Percentiles rank a stretch among this genome's conserved stretches.
phyloP scores from a whole-genome alignment of 2,888 invertebrate species.

The Pterostichus niger region DNA sequence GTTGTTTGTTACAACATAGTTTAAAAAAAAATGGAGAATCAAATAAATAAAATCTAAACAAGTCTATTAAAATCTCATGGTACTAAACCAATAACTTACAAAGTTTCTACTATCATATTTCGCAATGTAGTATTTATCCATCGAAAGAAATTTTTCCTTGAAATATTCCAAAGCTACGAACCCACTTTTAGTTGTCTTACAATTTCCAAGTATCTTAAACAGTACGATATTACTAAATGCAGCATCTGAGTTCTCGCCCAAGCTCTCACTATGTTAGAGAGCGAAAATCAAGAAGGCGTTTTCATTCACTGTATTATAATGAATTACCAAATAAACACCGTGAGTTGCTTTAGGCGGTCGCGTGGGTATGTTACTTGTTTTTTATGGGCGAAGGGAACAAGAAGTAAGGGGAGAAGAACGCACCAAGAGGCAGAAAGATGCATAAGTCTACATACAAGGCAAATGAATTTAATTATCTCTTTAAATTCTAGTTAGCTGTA shows the following conservation, averaged over 20 bases:
- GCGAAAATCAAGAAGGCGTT: conserved; percentile 12
- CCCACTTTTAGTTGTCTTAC: neutral
- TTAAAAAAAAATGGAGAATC: neutral
- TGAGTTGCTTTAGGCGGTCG: neutral
- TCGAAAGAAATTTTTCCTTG: conserved; percentile 13
- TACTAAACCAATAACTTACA: neutral
- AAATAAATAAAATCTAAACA: conserved; percentile 5
- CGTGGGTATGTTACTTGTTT: conserved; percentile 33
- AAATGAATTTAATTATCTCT: conserved; percentile 36
- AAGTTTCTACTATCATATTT: conserved; percentile 15
- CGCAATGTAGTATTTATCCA: neutral
- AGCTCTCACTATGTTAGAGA: conserved; percentile 1
- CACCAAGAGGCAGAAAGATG: neutral
- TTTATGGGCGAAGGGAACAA: conserved; percentile 3
- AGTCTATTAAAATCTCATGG: neutral
- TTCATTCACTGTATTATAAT: conserved; percentile 58
- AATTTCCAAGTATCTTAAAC: too few species aligned
- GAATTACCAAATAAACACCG: conserved; percentile 55
- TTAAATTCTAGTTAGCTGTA: conserved; percentile 19
- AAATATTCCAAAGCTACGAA: neutral
- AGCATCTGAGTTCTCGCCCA: neutral
- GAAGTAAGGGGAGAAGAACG: neutral
- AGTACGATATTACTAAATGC: too few species aligned
- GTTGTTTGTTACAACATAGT: too few species aligned
- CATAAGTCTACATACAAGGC: conserved; percentile 6